Percentiles rank a stretch among this genome's conserved stretches.
phyloP scores from a whole-genome alignment of 2,113 vertebrate genomes.

The Protobothrops flavoviridis region DNA sequence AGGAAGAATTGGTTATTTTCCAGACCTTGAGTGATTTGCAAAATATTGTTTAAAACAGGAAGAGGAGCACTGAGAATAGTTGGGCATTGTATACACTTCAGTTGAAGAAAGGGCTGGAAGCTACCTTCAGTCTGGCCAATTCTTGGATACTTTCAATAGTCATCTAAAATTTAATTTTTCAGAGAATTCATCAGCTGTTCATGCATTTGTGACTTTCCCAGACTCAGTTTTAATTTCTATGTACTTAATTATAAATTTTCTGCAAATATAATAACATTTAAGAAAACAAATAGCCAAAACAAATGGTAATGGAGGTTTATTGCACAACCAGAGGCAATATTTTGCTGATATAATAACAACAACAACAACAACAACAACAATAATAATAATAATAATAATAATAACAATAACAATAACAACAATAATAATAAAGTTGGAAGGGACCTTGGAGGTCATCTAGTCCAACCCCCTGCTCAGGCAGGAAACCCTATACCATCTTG shows the following conservation, averaged over 20 bases:
- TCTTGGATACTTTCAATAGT: neutral
- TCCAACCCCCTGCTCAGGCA: too few species aligned
- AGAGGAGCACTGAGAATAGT: neutral
- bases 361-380: too few species aligned
- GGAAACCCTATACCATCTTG: rapidly evolving
- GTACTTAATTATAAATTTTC: neutral
- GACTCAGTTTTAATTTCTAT: too few species aligned
- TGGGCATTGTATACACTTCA: neutral
- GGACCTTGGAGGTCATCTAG: too few species aligned
- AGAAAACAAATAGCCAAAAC: neutral
- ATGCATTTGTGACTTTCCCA: neutral
- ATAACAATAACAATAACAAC: too few species aligned
- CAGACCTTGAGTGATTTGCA: neutral
- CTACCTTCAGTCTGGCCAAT: neutral
- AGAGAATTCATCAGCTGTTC: neutral
- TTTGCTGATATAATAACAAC: neutral
- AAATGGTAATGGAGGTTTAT: neutral
- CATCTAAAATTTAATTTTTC: neutral
- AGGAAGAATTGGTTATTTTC: neutral
- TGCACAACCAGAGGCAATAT: too few species aligned
- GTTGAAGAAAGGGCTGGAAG: neutral
- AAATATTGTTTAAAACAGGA: neutral
- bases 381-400: too few species aligned
- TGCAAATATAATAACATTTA: neutral
- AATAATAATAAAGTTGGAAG: too few species aligned